Evolutionary conservation across 2,797 vertebrate genomes (phyloP).

Genomic region (Bryconaethiops microstoma): DNA sequence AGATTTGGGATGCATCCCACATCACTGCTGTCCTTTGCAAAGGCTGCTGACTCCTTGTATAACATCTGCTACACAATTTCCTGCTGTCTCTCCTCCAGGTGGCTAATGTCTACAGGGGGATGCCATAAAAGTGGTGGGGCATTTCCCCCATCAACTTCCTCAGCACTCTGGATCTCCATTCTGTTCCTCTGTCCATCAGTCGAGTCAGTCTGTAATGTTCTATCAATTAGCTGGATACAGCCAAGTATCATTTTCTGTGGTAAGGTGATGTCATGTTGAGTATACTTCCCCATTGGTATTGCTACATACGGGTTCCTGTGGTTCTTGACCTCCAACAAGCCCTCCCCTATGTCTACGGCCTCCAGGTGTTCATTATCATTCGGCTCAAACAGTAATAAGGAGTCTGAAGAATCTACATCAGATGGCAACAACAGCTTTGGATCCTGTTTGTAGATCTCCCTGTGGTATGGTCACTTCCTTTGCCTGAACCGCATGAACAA

Average conservation of each 20-base stretch:
- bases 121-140: background rate
- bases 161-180: background rate
- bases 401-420: slow-evolving; percentile 6
- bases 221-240: slow-evolving; percentile 28
- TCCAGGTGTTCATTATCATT: background rate
- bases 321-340: slow-evolving; percentile 29
- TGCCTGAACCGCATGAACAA: background rate
- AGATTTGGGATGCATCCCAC: slow-evolving; percentile 9
- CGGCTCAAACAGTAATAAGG: slow-evolving; percentile 33
- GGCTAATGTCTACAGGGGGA: background rate
- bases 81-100: background rate
- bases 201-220: background rate
- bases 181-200: background rate
- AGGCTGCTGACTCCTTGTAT: background rate
- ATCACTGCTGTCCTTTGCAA: background rate
- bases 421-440: background rate
- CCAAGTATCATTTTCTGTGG: slow-evolving; percentile 17
- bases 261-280: slow-evolving; percentile 26
- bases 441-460: too few species aligned
- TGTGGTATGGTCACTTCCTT: too few species aligned
- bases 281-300: slow-evolving; percentile 43
- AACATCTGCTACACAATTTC: too few species aligned
- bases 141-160: background rate
- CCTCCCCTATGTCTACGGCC: slow-evolving; percentile 35
- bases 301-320: background rate